Percentiles rank a stretch among this genome's conserved stretches.
phyloP scores from a whole-genome alignment of 2,888 invertebrate species.

The Apotomis betuletana region DNA sequence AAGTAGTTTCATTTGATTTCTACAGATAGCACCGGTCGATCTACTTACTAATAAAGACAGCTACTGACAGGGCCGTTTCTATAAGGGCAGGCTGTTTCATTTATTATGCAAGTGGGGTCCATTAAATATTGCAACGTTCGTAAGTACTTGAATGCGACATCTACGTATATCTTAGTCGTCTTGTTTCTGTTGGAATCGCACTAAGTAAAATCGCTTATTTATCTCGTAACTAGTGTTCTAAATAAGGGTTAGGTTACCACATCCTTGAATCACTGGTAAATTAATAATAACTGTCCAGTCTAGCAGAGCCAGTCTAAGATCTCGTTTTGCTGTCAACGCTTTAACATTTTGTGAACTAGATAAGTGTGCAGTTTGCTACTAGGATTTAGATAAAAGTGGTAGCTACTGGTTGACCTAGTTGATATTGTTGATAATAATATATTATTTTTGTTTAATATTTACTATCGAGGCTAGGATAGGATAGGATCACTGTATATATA shows the following conservation, averaged over 20 bases:
- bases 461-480: too few relatives aligned
- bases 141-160: neutral
- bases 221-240: neutral
- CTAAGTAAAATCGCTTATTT: neutral
- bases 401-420: neutral
- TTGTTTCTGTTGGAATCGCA: neutral
- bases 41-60: neutral
- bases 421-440: neutral
- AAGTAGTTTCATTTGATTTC: neutral
- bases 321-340: conserved; percentile 2
- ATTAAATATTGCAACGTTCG: conserved; percentile 13
- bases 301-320: neutral
- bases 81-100: conserved; percentile 30
- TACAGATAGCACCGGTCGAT: neutral
- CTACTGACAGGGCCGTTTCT: neutral
- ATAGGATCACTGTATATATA: too few relatives aligned
- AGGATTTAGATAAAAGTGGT: too few relatives aligned
- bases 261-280: neutral
- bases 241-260: neutral
- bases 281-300: neutral
- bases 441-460: neutral
- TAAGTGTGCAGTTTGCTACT: neutral
- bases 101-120: conserved; percentile 38
- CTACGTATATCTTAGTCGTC: neutral
- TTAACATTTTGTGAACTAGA: neutral